Evolutionary conservation across 1,140 invertebrate genomes (phyloP).

Genomic region (Bombus pyrosoma): DNA sequence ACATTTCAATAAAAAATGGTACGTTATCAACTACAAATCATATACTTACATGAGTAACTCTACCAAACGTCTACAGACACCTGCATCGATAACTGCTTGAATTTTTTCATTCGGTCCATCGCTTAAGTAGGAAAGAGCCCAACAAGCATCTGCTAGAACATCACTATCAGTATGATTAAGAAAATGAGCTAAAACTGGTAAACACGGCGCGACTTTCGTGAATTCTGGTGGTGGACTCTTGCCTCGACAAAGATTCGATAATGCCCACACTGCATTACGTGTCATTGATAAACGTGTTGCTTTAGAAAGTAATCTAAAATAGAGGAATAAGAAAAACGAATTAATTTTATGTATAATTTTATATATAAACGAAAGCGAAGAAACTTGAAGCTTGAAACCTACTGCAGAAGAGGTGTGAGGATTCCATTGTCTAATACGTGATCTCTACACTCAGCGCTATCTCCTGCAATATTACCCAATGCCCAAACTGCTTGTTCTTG

Average conservation of each 20-base stretch:
- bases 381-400: slow-evolving; percentile 69
- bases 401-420: slow-evolving; percentile 94
- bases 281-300: slow-evolving; percentile 94
- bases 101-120: slow-evolving; percentile 99
- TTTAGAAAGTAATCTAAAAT: slow-evolving; percentile 91
- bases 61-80: slow-evolving; percentile 96
- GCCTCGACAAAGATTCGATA: slow-evolving; percentile 97
- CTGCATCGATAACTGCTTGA: slow-evolving; percentile 98
- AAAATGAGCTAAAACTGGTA: slow-evolving; percentile 93
- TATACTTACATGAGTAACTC: slow-evolving; percentile 93
- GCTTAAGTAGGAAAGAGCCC: slow-evolving; percentile 93
- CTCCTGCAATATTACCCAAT: slow-evolving; percentile 97
- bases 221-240: slow-evolving; percentile 99
- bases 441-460: slow-evolving; percentile 96
- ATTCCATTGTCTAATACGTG: slow-evolving; percentile 94
- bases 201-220: slow-evolving; percentile 90
- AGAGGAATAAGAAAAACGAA: slow-evolving; percentile 14
- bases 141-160: slow-evolving; percentile 97
- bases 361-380: background rate
- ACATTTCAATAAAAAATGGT: background rate
- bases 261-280: slow-evolving; percentile 98
- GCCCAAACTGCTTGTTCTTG: slow-evolving; percentile 99
- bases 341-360: background rate
- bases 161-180: slow-evolving; percentile 95
- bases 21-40: background rate